Evolutionary conservation across 2,888 invertebrate genomes (phyloP).

Genomic region (Chrysolina oricalcia): DNA sequence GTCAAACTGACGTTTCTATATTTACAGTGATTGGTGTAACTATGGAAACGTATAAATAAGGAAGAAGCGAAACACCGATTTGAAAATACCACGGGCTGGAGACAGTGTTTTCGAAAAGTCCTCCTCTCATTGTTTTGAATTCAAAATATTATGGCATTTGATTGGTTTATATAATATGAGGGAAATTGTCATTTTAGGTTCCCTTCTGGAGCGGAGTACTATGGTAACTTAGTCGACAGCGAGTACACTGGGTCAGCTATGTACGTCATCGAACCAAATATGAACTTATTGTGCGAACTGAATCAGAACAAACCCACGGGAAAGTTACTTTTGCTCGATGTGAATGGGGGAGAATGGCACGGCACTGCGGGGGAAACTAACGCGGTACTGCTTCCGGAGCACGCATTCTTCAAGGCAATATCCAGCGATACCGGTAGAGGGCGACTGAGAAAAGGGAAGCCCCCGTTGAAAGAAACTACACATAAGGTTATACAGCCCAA

Average conservation of each 20-base stretch:
- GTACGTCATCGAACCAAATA: slow-evolving; percentile 74
- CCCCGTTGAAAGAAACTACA: not conserved
- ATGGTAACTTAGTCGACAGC: slow-evolving; percentile 73
- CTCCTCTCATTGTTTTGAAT: too few relatives aligned
- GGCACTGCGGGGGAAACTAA: slow-evolving; percentile 64
- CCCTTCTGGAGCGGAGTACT: slow-evolving; percentile 64
- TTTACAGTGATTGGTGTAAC: too few relatives aligned
- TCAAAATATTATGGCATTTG: too few relatives aligned
- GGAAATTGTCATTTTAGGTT: not conserved
- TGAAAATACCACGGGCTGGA: too few relatives aligned
- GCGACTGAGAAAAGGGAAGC: slow-evolving; percentile 38
- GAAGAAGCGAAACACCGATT: too few relatives aligned
- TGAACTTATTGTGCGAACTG: slow-evolving; percentile 73
- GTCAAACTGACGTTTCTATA: too few relatives aligned
- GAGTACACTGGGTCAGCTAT: slow-evolving; percentile 70
- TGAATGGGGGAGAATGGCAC: slow-evolving; percentile 74
- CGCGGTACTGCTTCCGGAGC: slow-evolving; percentile 63
- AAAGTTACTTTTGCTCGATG: slow-evolving; percentile 71
- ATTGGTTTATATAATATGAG: too few relatives aligned
- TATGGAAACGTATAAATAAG: too few relatives aligned
- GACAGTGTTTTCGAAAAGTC: too few relatives aligned
- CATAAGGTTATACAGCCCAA: slow-evolving; percentile 29
- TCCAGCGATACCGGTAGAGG: slow-evolving; percentile 61
- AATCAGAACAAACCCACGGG: slow-evolving; percentile 73
- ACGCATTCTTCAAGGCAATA: slow-evolving; percentile 63